Evolutionary conservation across 2,888 invertebrate species (phyloP), one percentile per base, ranked within the genome.

Genomic region (Uloborus plumipes): DNA sequence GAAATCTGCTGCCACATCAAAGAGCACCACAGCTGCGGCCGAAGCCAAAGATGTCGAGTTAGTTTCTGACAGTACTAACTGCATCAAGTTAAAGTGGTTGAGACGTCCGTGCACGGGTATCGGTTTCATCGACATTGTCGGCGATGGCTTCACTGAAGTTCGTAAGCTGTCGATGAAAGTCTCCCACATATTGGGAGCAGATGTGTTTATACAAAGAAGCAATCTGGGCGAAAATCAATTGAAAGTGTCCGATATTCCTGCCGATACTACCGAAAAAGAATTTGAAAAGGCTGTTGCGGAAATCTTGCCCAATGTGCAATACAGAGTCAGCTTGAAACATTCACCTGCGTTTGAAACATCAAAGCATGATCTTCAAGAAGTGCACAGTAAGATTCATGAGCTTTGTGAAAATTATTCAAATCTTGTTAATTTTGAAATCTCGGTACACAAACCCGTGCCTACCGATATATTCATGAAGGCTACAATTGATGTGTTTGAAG

Each of bases 391-490:
- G 22, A 64, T 83, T 22, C 18, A 69, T 16, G 55, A 73, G 20
- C 49, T 55, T 4, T 77, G 74, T 20, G 14, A 11, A 4, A 26
- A 77, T 26, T 31, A 22, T n/a, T 58, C 71, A 50, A 51, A 64
- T 3, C 51, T 73, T 20, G 26, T 47, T 20, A 51, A 69, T 51
- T 73, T 83, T 69, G 55, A 62, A n/a, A 47, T 83, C 31, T 20
- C 58, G 15, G 18, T 83, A 13, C 49, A 49, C 11, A 49, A 58
- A 14, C 72, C 77, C 14, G 47, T 77, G 22, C 50, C 50, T 14
- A 6, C 83, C 6, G 66, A 76, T 9, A 77, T 73, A 16, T 51
- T 67, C n/a, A 77, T 83, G 77, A 77, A 66, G 50, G 83, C 77
- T 7, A 73, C 50, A 64, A 50, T 83, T 47, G 67, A 73, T 73